These are phyloP conservation scores for Campylomormyrus tamandua DNA, from an alignment of 2,113 vertebrate species.

Conservation along the genomic window DNA sequence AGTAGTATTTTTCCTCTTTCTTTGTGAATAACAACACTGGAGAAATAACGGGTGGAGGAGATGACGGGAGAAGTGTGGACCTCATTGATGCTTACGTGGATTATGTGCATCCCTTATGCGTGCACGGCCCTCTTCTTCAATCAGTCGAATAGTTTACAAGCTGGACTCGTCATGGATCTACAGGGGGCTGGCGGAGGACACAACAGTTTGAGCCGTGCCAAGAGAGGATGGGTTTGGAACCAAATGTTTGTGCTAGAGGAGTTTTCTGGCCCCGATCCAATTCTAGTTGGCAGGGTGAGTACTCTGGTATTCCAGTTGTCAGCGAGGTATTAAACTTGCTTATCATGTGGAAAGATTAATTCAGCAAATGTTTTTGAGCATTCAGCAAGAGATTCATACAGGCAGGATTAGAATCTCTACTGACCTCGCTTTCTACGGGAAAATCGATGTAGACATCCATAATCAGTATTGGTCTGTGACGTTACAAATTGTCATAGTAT, in stretches of 20 bases:
- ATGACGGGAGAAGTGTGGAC: slow-evolving; percentile 83
- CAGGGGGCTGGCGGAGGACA: slow-evolving; percentile 74
- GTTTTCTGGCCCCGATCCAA: slow-evolving; percentile 98
- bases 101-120: slow-evolving; percentile 76
- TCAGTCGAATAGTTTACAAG: slow-evolving; percentile 69
- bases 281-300: slow-evolving; percentile 98
- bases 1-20: slow-evolving; percentile 70
- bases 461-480: background rate
- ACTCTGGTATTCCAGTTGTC: slow-evolving; percentile 51
- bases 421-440: background rate
- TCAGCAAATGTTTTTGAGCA: slow-evolving; percentile 46
- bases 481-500: background rate
- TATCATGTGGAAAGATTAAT: slow-evolving; percentile 65
- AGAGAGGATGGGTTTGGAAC: slow-evolving; percentile 99
- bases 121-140: slow-evolving; percentile 68
- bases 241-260: slow-evolving; percentile 99
- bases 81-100: slow-evolving; percentile 90
- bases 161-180: slow-evolving; percentile 65
- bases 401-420: background rate
- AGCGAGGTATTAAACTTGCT: slow-evolving; percentile 64
- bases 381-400: slow-evolving; percentile 1
- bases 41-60: slow-evolving; percentile 75
- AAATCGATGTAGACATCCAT: background rate
- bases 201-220: slow-evolving; percentile 87
- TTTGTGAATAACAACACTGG: slow-evolving; percentile 32